These are phyloP conservation scores for Notocelia uddmanniana DNA, from an alignment of 2,888 invertebrate species.

Conservation along the genomic window DNA sequence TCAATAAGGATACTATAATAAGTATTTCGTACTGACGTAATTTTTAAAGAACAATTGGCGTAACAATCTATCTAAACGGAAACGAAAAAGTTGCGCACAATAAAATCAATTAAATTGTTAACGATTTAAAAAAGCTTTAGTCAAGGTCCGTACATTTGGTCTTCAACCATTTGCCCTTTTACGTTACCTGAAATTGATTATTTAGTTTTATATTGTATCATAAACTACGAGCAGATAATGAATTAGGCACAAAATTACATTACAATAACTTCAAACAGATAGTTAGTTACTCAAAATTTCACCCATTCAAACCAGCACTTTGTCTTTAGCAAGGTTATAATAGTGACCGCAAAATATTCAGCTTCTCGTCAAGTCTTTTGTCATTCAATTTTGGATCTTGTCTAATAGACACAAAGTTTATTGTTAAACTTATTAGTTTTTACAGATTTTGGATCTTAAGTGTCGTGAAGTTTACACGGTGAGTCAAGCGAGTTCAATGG, in stretches of 20 bases:
- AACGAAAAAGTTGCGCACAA: too few species aligned
- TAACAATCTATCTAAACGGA: too few species aligned
- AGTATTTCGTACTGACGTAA: neutral
- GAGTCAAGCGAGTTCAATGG: constrained; percentile 38
- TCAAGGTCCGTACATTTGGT: too few species aligned
- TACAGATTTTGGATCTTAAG: constrained; percentile 4
- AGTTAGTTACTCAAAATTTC: constrained; percentile 22
- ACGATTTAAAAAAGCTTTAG: too few species aligned
- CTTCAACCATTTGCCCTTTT: too few species aligned
- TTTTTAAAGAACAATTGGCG: neutral
- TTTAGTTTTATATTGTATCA: neutral
- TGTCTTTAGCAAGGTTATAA: constrained; percentile 31
- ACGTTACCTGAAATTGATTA: too few species aligned
- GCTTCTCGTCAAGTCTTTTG: neutral
- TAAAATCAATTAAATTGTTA: too few species aligned
- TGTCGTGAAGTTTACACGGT: constrained; percentile 5
- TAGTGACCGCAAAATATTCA: constrained; percentile 2
- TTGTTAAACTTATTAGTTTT: neutral
- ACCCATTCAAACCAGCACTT: constrained; percentile 13
- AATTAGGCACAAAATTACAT: neutral
- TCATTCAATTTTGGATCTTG: constrained; percentile 8
- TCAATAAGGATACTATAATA: too few species aligned
- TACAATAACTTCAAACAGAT: constrained; percentile 12
- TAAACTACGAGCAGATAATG: neutral
- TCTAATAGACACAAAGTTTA: neutral